phyloP scores from a whole-genome alignment of 2,113 vertebrate species.

The Pristiophorus japonicus region DNA sequence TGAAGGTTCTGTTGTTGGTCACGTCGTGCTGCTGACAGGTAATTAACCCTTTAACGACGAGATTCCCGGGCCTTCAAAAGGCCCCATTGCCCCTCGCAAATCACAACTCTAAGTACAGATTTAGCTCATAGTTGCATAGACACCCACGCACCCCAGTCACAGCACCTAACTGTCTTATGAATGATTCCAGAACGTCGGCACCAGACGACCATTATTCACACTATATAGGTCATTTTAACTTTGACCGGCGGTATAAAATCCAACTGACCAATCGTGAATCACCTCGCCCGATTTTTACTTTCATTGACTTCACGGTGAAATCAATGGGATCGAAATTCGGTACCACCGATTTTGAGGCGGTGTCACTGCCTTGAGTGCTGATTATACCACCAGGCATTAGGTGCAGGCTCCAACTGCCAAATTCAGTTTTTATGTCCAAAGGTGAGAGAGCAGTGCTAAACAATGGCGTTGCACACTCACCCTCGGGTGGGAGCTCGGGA shows the following conservation, averaged over 20 bases:
- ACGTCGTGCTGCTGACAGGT: slow-evolving; percentile 15
- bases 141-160: neutral
- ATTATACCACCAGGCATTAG: too few species aligned
- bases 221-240: neutral
- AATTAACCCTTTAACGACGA: neutral
- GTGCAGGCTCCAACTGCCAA: too few species aligned
- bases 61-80: neutral
- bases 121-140: neutral
- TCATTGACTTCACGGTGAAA: too few species aligned
- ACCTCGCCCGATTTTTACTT: neutral
- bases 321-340: too few species aligned
- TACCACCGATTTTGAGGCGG: too few species aligned
- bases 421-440: too few species aligned
- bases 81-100: neutral
- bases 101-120: neutral
- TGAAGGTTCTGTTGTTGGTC: slow-evolving; percentile 13
- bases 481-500: too few species aligned
- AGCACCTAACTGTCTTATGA: neutral
- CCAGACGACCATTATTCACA: neutral
- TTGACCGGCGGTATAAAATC: neutral
- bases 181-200: neutral
- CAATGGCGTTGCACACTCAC: too few species aligned
- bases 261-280: neutral
- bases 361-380: too few species aligned
- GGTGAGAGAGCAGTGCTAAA: too few species aligned